Evolutionary conservation across 2,888 invertebrate species (phyloP).

Genomic region (Cybosia mesomella): DNA sequence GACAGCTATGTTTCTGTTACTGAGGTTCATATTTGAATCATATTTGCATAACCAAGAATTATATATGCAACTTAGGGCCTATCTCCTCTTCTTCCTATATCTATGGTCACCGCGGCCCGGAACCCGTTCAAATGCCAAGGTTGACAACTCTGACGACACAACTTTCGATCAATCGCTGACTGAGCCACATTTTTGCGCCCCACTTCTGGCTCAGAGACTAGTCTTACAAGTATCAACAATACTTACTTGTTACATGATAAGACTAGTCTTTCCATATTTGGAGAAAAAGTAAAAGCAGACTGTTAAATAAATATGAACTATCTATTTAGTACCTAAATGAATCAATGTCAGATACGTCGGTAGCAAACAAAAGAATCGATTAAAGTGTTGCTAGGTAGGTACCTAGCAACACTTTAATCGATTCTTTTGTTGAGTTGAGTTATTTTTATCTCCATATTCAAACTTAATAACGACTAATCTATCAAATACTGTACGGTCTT

Average conservation of each 20-base stretch:
- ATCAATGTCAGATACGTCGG: conserved; percentile 19
- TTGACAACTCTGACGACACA: conserved; percentile 86
- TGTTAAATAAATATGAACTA: conserved; percentile 6
- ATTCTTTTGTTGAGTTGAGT: background rate
- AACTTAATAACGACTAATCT: conserved; percentile 4
- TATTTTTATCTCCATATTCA: background rate
- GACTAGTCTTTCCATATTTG: conserved; percentile 15
- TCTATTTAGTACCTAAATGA: conserved; percentile 28
- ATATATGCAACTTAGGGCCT: too few species aligned
- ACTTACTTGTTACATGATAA: conserved; percentile 12
- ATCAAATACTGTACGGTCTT: background rate
- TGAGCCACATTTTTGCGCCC: conserved; percentile 84
- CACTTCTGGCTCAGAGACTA: conserved; percentile 58
- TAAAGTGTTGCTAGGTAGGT: too few species aligned
- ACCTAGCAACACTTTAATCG: too few species aligned
- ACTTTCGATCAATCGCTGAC: conserved; percentile 80
- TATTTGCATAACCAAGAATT: too few species aligned
- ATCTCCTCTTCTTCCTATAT: too few species aligned
- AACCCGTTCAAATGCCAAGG: conserved; percentile 87
- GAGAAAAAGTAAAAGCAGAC: conserved; percentile 26
- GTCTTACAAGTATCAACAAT: conserved; percentile 23
- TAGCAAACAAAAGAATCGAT: too few species aligned
- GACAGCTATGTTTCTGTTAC: too few species aligned
- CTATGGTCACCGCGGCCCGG: conserved; percentile 69
- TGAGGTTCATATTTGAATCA: too few species aligned